Evolutionary conservation across 2,888 invertebrate species (phyloP).

Genomic region (Stratiomys singularior): DNA sequence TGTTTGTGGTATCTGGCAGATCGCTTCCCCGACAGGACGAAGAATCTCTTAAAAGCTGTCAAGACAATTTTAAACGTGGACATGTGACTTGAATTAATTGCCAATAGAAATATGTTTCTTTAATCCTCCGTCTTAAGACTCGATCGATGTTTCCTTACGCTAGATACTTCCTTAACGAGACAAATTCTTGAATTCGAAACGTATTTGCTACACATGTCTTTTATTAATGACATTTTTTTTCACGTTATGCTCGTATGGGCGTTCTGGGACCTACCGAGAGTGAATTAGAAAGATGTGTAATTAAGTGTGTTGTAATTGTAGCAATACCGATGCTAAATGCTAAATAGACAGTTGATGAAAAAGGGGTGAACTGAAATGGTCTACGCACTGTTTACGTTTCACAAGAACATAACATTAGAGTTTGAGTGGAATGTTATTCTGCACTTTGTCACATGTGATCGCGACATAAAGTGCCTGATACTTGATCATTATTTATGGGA

Average conservation of each 20-base stretch:
- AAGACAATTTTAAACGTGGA: too few species aligned
- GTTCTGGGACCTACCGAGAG: slow-evolving; percentile 2
- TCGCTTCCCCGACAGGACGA: too few species aligned
- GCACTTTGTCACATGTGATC: slow-evolving; percentile 45
- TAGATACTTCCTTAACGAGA: neutral
- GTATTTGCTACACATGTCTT: slow-evolving; percentile 31
- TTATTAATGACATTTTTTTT: slow-evolving; percentile 43
- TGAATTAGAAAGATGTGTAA: slow-evolving; percentile 31
- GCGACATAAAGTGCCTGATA: slow-evolving; percentile 4
- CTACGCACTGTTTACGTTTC: slow-evolving; percentile 38
- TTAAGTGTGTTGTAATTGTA: slow-evolving; percentile 47
- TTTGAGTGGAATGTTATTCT: slow-evolving; percentile 37
- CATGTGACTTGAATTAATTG: too few species aligned
- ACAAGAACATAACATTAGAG: slow-evolving; percentile 5
- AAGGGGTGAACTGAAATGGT: slow-evolving; percentile 42
- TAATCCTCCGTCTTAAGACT: too few species aligned
- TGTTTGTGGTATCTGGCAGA: too few species aligned
- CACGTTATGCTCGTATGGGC: neutral
- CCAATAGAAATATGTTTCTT: too few species aligned
- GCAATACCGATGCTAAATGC: slow-evolving; percentile 42
- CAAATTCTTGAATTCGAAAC: neutral
- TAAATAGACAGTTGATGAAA: slow-evolving; percentile 35
- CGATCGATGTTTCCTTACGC: neutral
- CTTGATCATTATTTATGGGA: slow-evolving; percentile 49
- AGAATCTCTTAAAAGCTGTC: neutral